A percentile compares a stretch with the other conserved stretches of the same genome.
These are phyloP conservation scores for Caenorhabditis inopinata DNA, from an alignment of 1,140 invertebrate species.

Conservation along the genomic window DNA sequence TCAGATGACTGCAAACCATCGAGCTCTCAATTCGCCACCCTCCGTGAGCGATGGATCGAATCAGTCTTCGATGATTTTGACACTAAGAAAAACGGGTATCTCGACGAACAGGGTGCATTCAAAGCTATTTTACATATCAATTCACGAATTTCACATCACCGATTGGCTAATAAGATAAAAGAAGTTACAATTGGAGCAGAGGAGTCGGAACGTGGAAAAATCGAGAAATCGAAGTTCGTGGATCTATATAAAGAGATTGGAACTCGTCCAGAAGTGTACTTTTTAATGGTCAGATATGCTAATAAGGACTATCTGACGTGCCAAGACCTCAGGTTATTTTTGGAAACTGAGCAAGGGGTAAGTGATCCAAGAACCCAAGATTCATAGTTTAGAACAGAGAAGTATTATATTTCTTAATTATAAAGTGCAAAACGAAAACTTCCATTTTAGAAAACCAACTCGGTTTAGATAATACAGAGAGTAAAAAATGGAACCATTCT, in stretches of 20 bases:
- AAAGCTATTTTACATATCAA: constrained; percentile 71
- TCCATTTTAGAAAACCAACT: no score
- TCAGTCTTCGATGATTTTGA: constrained; percentile 71
- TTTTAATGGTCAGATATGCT: constrained; percentile 73
- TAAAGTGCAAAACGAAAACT: no score
- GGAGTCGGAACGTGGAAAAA: constrained; percentile 68
- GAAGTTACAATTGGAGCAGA: constrained; percentile 58
- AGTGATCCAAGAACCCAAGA: no score
- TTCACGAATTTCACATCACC: constrained; percentile 67
- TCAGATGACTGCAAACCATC: constrained; percentile 35
- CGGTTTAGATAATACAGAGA: no score
- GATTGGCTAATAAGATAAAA: constrained; percentile 71
- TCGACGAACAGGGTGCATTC: constrained; percentile 70
- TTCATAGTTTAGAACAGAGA: no score
- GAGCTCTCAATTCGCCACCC: constrained; percentile 41
- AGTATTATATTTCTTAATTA: no score
- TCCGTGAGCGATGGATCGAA: constrained; percentile 46
- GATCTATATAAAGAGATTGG: constrained; percentile 73
- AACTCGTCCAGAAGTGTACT: constrained; percentile 74
- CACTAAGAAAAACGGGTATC: constrained; percentile 67
- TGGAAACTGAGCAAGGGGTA: constrained; percentile 75
- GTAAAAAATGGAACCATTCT: no score
- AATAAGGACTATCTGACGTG: constrained; percentile 73
- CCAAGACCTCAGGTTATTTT: constrained; percentile 72
- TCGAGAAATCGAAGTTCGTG: constrained; percentile 72